Base-by-base conservation (phyloP, 2,113 vertebrate genomes). In the Laticauda laticaudata region DNA sequence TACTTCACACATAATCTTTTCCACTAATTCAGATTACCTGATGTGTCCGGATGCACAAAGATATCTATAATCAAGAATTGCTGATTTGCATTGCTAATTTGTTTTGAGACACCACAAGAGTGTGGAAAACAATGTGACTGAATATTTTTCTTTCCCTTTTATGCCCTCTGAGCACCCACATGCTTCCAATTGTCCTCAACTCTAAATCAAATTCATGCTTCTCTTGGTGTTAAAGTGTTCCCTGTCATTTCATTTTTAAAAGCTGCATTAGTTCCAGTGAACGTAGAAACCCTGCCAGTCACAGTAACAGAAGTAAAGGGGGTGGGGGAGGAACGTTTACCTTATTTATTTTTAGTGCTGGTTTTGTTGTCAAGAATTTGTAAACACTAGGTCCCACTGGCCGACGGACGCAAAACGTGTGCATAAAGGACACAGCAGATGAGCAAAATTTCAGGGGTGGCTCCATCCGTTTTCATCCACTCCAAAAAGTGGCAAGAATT, bases 41-140 rank as follows among this genome's bases (percentile, higher is more conserved):
- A 45, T 1, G 15, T 92, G 90, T 81, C 94, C 86, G 91, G 91
- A 94, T 11, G 14, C 94, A 97, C 96, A 97, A 96, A 93, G 92
- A 95, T 97, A 89, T 29, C 85, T 94, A 93, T 95, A 96, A 97
- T 97, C 97, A 96, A 97, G 96, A 96, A 93, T 90, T 91, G 89
- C 69, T 94, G 94, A 96, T 92, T 87, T 55, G 45, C 48, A 95
- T 97, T 97, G 97, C 97, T 97, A 97, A 97, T 97, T 94, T 96
- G 94, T 93, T 94, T 93, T 88, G 86, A 94, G 90, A 94, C 95
- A 96, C 91, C 91, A 96, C 95, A 81, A 88, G 88, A 93, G 91
- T 39, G 48, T 45, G 85, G 81, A 91, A 88, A 87, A 87, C 26
- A 86, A 1, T 51, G 34, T 59, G 81, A 64, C 90, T 93, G 54